Evolutionary conservation across 1,140 invertebrate species (phyloP).

Genomic region (Capitella teleta): DNA sequence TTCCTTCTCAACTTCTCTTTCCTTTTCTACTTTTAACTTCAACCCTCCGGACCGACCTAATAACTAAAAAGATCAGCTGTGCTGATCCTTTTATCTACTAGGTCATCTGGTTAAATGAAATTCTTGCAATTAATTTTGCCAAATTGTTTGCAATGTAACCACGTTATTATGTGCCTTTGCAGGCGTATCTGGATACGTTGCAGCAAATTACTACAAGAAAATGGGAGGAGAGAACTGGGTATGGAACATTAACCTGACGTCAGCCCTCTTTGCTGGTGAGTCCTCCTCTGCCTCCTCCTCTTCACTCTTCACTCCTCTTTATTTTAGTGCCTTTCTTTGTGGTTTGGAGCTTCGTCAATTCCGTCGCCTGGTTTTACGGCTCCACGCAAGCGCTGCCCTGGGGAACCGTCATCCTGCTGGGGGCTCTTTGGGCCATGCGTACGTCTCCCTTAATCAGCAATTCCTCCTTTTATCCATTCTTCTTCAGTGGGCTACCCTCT

Average conservation of each 20-base stretch:
- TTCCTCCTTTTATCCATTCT: background rate
- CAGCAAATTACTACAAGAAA: conserved; percentile 42
- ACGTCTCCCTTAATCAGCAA: conserved; percentile 15
- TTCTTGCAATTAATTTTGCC: too few relatives aligned
- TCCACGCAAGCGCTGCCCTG: conserved; percentile 48
- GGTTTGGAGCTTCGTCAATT: conserved; percentile 46
- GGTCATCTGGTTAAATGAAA: too few relatives aligned
- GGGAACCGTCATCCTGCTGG: conserved; percentile 44
- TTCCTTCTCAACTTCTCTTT: too few relatives aligned
- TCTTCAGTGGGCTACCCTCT: conserved; percentile 46
- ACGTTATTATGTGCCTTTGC: conserved; percentile 1
- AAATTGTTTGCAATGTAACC: too few relatives aligned
- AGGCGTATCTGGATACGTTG: conserved; percentile 47
- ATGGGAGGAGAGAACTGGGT: conserved; percentile 48
- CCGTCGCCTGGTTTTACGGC: conserved; percentile 46
- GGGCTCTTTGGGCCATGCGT: conserved; percentile 46
- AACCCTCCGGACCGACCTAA: too few relatives aligned
- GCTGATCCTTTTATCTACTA: too few relatives aligned
- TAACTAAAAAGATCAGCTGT: too few relatives aligned
- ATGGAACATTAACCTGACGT: conserved; percentile 47
- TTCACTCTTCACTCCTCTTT: background rate
- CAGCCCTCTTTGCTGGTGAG: conserved; percentile 44
- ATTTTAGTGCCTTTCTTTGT: conserved; percentile 46
- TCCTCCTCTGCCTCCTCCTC: background rate
- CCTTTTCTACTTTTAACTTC: too few relatives aligned